Conservation (phyloP, 2,797 vertebrate species). For the Pygocentrus nattereri region DNA sequence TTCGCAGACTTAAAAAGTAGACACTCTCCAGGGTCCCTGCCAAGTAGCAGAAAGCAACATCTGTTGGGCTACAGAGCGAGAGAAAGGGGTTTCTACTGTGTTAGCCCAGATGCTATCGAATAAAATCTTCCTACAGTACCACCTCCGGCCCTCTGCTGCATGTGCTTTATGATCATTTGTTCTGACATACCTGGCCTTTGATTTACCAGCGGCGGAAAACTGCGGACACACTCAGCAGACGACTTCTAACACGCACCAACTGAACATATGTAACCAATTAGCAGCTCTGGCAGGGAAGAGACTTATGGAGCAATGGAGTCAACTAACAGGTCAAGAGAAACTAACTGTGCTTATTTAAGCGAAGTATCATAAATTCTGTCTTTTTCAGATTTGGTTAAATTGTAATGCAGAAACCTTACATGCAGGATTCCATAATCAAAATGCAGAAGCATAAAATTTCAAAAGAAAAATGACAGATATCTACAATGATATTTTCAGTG, state of each 20-base stretch:
- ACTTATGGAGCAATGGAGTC: not conserved
- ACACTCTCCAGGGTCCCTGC: constrained; percentile 43
- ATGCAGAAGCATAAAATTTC: too few relatives aligned
- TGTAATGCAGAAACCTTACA: too few relatives aligned
- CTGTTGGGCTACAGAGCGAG: constrained; percentile 39
- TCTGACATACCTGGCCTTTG: constrained; percentile 7
- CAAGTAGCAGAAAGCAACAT: constrained; percentile 43
- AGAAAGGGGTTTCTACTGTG: constrained; percentile 27
- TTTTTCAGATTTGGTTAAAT: not conserved
- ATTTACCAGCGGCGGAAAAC: not conserved
- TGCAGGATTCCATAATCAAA: too few relatives aligned
- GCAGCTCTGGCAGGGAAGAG: not conserved
- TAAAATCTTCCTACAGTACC: constrained; percentile 23
- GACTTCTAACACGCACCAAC: not conserved
- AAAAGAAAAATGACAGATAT: too few relatives aligned
- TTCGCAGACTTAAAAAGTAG: constrained; percentile 42
- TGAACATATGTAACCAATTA: not conserved
- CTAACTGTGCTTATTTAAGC: not conserved
- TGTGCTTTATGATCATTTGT: constrained; percentile 20
- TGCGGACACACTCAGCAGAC: not conserved
- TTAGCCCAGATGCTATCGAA: constrained; percentile 14
- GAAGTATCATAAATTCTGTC: not conserved
- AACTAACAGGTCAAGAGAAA: not conserved
- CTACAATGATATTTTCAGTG: too few relatives aligned
- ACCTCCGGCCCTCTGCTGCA: not conserved